Evolutionary conservation across 2,113 vertebrate genomes (phyloP).

Genomic region (Callipepla squamata): DNA sequence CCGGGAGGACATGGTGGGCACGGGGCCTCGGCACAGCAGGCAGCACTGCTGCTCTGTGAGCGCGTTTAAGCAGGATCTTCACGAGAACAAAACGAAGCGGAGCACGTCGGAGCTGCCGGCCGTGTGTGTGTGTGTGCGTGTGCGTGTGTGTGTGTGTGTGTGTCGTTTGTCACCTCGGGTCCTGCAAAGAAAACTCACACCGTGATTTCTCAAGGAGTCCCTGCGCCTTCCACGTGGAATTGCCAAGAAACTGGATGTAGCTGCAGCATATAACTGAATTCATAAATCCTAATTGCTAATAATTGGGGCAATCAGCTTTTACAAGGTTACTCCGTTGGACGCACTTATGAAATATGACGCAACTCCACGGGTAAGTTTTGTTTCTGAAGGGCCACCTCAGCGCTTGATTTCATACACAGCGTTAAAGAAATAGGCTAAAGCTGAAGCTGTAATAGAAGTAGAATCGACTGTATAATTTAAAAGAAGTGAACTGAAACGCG

Average conservation of each 20-base stretch:
- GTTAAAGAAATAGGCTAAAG: background rate
- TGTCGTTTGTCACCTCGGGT: too few species aligned
- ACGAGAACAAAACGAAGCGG: background rate
- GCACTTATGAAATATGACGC: background rate
- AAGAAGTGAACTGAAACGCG: background rate
- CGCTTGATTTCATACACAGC: background rate
- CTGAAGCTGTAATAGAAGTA: background rate
- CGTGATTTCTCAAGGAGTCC: background rate
- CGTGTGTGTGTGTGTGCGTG: background rate
- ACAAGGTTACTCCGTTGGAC: conserved; percentile 3
- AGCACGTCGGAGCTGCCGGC: background rate
- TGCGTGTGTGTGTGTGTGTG: background rate
- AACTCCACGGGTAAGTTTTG: background rate
- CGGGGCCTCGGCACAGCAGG: too few species aligned
- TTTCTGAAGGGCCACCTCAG: background rate
- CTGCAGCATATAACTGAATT: conserved; percentile 13
- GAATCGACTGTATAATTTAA: background rate
- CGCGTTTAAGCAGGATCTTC: background rate
- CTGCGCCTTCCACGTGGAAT: background rate
- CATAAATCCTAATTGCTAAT: conserved; percentile 49
- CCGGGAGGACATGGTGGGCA: too few species aligned
- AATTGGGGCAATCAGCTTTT: conserved; percentile 12
- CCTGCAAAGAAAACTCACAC: background rate
- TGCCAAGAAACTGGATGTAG: background rate
- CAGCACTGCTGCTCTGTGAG: background rate